A percentile compares a stretch with the other conserved stretches of the same genome.
phyloP scores from a whole-genome alignment of 2,797 vertebrate genomes.

The Eidolon dupreanum region DNA sequence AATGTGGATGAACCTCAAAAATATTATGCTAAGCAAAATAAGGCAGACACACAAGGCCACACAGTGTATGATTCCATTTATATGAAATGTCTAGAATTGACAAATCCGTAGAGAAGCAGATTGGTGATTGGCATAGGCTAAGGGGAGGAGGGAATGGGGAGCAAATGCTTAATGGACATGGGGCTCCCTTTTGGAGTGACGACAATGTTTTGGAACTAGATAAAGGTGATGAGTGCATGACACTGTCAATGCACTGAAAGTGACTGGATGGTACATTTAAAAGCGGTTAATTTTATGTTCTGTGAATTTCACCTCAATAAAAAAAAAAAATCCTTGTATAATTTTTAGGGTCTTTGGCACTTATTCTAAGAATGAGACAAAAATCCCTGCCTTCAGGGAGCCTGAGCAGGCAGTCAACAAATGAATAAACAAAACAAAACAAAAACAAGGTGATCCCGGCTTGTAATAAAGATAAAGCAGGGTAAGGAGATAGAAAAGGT shows the following conservation, averaged over 20 bases:
- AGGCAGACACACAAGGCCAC: not conserved
- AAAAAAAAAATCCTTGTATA: not conserved
- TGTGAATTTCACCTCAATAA: not conserved
- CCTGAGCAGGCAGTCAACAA: not conserved
- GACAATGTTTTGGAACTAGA: not conserved
- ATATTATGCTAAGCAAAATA: not conserved
- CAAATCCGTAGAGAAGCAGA: not conserved
- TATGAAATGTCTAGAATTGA: not conserved
- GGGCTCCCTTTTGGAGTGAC: not conserved
- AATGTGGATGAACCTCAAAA: not conserved
- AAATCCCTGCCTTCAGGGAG: not conserved
- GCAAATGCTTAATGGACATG: not conserved
- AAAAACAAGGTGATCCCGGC: not conserved
- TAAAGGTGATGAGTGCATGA: not conserved
- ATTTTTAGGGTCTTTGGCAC: not conserved
- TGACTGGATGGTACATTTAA: not conserved
- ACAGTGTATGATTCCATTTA: not conserved
- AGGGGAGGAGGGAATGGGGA: not conserved
- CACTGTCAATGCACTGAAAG: not conserved
- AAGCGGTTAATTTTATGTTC: not conserved
- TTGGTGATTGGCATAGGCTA: not conserved
- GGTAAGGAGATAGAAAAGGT: not conserved
- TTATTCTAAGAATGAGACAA: constrained; percentile 22
- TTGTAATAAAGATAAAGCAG: not conserved
- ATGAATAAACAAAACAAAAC: not conserved